phyloP scores from a whole-genome alignment of 2,797 vertebrate species.

The Numenius phaeopus region DNA sequence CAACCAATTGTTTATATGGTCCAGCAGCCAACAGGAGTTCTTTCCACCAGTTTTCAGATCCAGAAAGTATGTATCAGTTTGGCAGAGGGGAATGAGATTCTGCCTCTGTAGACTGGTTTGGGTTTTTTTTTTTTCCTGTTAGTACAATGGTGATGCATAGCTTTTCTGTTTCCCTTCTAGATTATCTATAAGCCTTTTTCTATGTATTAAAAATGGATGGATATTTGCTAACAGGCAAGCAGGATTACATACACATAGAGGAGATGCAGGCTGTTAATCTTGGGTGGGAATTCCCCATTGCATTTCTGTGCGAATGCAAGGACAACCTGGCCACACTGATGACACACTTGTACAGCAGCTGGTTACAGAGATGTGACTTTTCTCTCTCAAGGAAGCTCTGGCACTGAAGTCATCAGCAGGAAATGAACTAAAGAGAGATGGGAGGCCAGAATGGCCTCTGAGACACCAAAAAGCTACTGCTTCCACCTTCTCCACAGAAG shows the following conservation, averaged over 20 bases:
- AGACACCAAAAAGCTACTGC: neutral
- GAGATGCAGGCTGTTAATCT: neutral
- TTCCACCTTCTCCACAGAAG: neutral
- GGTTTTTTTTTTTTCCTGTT: neutral
- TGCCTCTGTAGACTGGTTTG: neutral
- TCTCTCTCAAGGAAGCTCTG: neutral
- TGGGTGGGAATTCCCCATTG: neutral
- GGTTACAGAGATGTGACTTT: neutral
- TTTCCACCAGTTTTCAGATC: neutral
- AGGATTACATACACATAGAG: neutral
- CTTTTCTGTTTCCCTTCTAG: neutral
- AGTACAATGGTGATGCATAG: neutral
- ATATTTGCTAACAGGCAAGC: neutral
- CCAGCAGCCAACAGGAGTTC: neutral
- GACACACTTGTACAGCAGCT: neutral
- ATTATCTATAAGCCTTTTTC: neutral
- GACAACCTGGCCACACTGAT: neutral
- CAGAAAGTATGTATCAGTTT: neutral
- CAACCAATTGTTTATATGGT: rapidly evolving
- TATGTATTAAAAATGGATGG: neutral
- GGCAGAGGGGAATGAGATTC: neutral
- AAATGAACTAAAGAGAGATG: neutral
- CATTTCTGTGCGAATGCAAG: neutral
- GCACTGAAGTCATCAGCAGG: neutral
- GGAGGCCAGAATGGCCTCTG: neutral